Conservation (phyloP, 2,113 vertebrate species). For the Nycticorax nycticorax region DNA sequence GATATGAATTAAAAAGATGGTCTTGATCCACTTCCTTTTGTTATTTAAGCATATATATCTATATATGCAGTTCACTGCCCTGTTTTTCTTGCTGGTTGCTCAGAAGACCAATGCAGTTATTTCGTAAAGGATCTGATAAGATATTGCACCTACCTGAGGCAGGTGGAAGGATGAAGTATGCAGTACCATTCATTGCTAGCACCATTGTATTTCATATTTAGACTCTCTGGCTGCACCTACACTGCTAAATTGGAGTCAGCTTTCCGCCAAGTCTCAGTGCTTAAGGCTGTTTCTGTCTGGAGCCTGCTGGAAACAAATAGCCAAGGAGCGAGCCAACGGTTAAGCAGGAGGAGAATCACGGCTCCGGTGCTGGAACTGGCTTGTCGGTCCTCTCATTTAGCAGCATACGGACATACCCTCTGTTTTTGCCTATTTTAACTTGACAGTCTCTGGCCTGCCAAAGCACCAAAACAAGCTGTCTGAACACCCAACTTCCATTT, state of each 20-base stretch:
- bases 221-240: constrained; percentile 18
- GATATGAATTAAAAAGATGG: background rate
- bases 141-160: background rate
- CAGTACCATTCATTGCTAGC: background rate
- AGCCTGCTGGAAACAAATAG: constrained; percentile 44
- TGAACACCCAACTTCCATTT: background rate
- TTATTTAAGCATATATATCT: background rate
- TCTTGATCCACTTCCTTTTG: background rate
- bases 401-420: constrained; percentile 4
- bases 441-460: background rate
- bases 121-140: background rate
- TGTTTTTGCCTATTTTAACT: background rate
- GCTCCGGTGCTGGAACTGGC: background rate
- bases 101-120: background rate
- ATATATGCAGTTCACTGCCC: background rate
- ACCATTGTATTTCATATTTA: constrained; percentile 6
- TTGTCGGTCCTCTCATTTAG: background rate
- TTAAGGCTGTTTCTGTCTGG: constrained; percentile 53
- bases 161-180: background rate
- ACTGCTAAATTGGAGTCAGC: constrained; percentile 12
- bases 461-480: background rate
- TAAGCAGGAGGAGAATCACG: constrained; percentile 1
- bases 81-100: background rate
- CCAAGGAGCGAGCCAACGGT: constrained; percentile 26
- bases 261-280: constrained; percentile 52